Evolutionary conservation across 2,888 invertebrate species (phyloP).

Genomic region (Leptogaster cylindrica): DNA sequence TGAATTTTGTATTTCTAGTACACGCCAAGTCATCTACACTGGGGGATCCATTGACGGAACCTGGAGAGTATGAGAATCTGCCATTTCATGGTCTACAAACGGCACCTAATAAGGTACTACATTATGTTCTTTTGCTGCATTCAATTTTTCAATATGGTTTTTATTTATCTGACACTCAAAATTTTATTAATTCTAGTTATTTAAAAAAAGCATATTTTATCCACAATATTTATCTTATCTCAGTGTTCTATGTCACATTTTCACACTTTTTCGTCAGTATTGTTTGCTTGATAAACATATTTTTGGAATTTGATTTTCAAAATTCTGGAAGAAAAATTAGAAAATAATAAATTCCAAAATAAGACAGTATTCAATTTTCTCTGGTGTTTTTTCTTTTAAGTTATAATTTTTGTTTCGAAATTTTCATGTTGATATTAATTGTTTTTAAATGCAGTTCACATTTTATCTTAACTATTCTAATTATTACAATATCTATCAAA

Average conservation of each 20-base stretch:
- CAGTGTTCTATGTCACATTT: slow-evolving; percentile 42
- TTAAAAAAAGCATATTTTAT: neutral
- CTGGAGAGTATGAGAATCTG: slow-evolving; percentile 91
- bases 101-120: slow-evolving; percentile 87
- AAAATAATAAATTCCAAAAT: neutral
- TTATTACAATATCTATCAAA: neutral
- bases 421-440: neutral
- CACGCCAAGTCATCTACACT: slow-evolving; percentile 63
- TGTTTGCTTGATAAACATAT: slow-evolving; percentile 8
- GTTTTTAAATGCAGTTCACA: neutral
- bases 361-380: neutral
- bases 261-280: slow-evolving; percentile 16
- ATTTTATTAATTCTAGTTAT: slow-evolving; percentile 36
- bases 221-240: slow-evolving; percentile 38
- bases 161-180: slow-evolving; percentile 34
- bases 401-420: neutral
- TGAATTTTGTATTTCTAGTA: slow-evolving; percentile 52
- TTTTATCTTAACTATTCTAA: neutral
- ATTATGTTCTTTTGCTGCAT: slow-evolving; percentile 22
- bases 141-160: slow-evolving; percentile 33
- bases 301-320: slow-evolving; percentile 5
- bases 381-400: too few relatives aligned
- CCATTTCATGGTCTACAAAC: slow-evolving; percentile 94
- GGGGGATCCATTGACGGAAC: slow-evolving; percentile 77
- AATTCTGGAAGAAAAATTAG: neutral